A percentile compares a stretch with the other conserved stretches of the same genome.
Conservation (phyloP, 1,140 invertebrate genomes). For the Reticulitermes speratus region DNA sequence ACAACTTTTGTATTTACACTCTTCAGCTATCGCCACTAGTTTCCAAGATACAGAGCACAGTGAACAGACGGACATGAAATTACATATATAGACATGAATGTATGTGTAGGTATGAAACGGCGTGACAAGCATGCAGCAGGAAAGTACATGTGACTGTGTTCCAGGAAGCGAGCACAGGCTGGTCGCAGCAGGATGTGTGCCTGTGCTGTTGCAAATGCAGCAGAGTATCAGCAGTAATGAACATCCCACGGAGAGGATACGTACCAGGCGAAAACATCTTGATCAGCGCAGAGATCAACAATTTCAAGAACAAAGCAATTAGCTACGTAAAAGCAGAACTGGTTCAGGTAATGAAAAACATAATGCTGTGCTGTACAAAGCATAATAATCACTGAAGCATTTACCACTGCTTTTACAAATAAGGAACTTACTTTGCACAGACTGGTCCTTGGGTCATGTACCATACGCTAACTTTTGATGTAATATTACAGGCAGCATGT, state of each 20-base stretch:
- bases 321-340: slow-evolving; percentile 6
- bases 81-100: too few species aligned
- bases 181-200: not conserved
- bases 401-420: too few species aligned
- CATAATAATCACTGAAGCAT: too few species aligned
- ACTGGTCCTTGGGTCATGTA: too few species aligned
- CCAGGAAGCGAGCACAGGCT: not conserved
- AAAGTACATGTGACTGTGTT: not conserved
- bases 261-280: slow-evolving; percentile 17
- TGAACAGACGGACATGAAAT: too few species aligned
- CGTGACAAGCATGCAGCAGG: not conserved
- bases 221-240: not conserved
- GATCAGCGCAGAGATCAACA: slow-evolving; percentile 21
- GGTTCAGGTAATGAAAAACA: slow-evolving; percentile 21
- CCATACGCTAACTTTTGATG: too few species aligned
- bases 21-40: too few species aligned
- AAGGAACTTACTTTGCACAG: too few species aligned
- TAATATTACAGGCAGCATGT: too few species aligned
- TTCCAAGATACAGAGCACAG: too few species aligned
- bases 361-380: not conserved
- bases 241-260: slow-evolving; percentile 17
- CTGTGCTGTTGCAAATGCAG: not conserved
- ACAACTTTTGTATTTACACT: too few species aligned
- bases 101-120: too few species aligned
- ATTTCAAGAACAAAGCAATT: not conserved